Base-by-base conservation (phyloP, 1,140 invertebrate species). In the Eciton burchellii region DNA sequence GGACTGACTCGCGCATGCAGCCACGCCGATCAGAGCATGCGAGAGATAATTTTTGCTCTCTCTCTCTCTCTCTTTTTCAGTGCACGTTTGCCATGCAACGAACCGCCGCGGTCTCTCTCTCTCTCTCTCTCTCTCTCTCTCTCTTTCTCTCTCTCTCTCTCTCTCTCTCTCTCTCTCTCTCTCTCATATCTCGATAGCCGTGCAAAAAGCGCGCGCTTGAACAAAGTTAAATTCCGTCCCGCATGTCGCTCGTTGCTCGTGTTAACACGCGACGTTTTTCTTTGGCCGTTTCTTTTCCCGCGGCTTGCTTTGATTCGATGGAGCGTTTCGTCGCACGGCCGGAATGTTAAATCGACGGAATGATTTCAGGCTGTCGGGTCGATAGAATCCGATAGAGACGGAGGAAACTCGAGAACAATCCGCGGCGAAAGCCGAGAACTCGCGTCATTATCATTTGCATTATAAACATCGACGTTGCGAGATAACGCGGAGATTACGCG, bases 1-100 rank as follows among this genome's bases (percentile, higher is more conserved):
- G 54, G 43, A 14, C 60, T 74, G 66, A 81, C 60, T 73, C 68
- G 79, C 54, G 29, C 43, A 72, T 35, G 60, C 43, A 60, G 35
- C 43, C 14, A 74, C 68, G 19, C 54, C 29, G 11, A 16, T 12
- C 21, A 9, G 66, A 1, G 11, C 47, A 66, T 60, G 11, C 47
- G 11, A 16, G 52, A 16, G 62, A 65, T 76, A 76, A 65, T 41
- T 65, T 41, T 73, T 59, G 57, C 54, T 57, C 4, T 19, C 49
- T 52, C 26, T 12, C 2, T 11, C 1, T 2, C 3, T 43, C 45
- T 73, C 45, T 19, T 19, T 9, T 35, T 63, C 12, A 12, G 0
- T 14, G 29, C 47, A 21, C 3, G 35, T 54, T 47, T 19, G 52
- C 26, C 35, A 35, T 77, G 62, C 54, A 77, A 43, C 62, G n/a